Percentiles rank a stretch among this genome's conserved stretches.
phyloP scores from a whole-genome alignment of 2,888 invertebrate species.

The Augochlorella aurata region DNA sequence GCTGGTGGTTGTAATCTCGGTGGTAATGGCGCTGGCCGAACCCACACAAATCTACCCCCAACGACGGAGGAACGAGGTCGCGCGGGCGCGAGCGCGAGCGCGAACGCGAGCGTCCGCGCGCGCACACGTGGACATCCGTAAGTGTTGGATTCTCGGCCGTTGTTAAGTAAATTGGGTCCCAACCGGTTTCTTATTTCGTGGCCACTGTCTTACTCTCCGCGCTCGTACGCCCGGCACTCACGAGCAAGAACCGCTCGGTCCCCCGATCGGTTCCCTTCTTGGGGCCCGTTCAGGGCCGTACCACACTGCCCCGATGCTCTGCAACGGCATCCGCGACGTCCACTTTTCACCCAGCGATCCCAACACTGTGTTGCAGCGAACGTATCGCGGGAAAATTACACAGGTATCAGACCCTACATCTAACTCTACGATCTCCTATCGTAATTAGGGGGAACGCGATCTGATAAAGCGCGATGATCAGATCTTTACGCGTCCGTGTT shows the following conservation, averaged over 20 bases:
- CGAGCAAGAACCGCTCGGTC: conserved; percentile 60
- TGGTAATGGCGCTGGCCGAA: conserved; percentile 54
- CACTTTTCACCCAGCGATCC: too few relatives aligned
- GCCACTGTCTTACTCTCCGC: conserved; percentile 80
- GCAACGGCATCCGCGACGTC: not conserved
- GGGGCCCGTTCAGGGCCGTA: conserved; percentile 62
- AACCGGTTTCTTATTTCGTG: conserved; percentile 82
- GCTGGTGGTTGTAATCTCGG: conserved; percentile 60
- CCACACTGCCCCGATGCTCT: not conserved
- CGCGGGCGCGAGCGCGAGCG: conserved; percentile 12
- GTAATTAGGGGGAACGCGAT: too few relatives aligned
- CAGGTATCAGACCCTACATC: too few relatives aligned
- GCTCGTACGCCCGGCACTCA: conserved; percentile 56
- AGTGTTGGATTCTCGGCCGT: conserved; percentile 82
- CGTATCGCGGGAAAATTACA: too few relatives aligned
- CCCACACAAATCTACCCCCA: conserved; percentile 56
- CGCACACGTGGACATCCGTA: conserved; percentile 75
- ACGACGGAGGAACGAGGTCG: conserved; percentile 40
- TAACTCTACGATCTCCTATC: too few relatives aligned
- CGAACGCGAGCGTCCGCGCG: conserved; percentile 42
- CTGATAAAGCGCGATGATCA: too few relatives aligned
- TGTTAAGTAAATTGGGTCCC: conserved; percentile 82
- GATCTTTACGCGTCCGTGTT: too few relatives aligned
- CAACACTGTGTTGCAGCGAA: too few relatives aligned
- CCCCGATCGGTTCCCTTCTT: conserved; percentile 64